These are phyloP conservation scores for Leptinotarsa undecemlineata DNA, from an alignment of 1,140 invertebrate species.

Conservation along the genomic window DNA sequence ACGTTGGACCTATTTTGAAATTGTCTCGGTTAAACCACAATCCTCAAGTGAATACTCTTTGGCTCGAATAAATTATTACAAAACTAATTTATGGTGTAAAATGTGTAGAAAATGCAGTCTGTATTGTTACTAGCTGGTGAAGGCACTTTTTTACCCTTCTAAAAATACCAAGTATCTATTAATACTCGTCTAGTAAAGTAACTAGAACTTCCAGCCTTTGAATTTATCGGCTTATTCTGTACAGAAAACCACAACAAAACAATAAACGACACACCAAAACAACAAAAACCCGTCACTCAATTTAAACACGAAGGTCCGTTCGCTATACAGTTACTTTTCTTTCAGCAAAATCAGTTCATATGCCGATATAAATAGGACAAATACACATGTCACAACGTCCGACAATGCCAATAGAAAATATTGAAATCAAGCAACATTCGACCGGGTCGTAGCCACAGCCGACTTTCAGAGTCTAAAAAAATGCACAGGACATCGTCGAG, in stretches of 20 bases:
- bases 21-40: not conserved
- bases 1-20: constrained; percentile 15
- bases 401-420: not conserved
- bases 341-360: not conserved
- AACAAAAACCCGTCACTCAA: too few species aligned
- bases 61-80: not conserved
- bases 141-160: not conserved
- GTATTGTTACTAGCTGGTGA: not conserved
- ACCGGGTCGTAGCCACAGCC: not conserved
- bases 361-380: not conserved
- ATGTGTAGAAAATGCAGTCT: not conserved
- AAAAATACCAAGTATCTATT: not conserved
- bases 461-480: not conserved
- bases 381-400: not conserved
- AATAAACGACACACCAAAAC: too few species aligned
- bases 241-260: too few species aligned
- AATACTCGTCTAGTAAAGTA: not conserved
- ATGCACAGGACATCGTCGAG: not conserved
- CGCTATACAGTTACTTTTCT: not conserved
- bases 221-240: too few species aligned
- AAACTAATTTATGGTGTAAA: constrained; percentile 5
- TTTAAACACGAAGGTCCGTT: too few species aligned
- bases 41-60: not conserved
- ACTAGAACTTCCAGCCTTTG: not conserved
- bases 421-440: not conserved